Evolutionary conservation across 2,888 invertebrate species (phyloP).

Genomic region (Diarsia brunnea): DNA sequence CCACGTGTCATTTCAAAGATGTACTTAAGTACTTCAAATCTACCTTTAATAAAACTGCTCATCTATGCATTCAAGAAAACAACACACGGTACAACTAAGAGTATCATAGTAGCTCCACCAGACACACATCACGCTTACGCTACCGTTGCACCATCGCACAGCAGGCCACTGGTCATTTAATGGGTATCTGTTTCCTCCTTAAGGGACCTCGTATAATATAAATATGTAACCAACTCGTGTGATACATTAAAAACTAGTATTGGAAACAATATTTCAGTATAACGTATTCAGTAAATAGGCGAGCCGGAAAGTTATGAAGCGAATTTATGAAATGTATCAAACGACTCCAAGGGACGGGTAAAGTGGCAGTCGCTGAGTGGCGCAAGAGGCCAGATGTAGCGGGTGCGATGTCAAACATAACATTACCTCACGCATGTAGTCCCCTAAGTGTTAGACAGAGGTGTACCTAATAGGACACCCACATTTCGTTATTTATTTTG

Average conservation of each 20-base stretch:
- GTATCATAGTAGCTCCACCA: not conserved
- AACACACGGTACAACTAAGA: not conserved
- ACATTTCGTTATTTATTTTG: too few relatives aligned
- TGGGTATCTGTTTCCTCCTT: conserved; percentile 32
- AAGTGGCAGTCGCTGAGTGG: conserved; percentile 47
- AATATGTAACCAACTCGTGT: conserved; percentile 30
- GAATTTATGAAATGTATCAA: conserved; percentile 86
- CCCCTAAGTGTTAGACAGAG: too few relatives aligned
- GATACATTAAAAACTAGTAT: conserved; percentile 60
- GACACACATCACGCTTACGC: not conserved
- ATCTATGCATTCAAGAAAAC: not conserved
- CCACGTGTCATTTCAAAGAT: not conserved
- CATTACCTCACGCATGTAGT: too few relatives aligned
- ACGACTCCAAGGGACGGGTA: conserved; percentile 72
- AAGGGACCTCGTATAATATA: conserved; percentile 15
- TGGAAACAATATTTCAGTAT: conserved; percentile 74
- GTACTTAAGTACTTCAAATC: not conserved
- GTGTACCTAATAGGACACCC: too few relatives aligned
- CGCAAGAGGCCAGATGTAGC: conserved; percentile 49
- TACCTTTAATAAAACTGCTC: not conserved
- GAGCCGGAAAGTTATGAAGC: conserved; percentile 78
- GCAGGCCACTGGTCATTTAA: conserved; percentile 20
- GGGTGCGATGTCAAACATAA: not conserved
- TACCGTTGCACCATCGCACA: not conserved
- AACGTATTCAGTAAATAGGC: conserved; percentile 75